Conservation (phyloP, 1,140 invertebrate genomes). For the Copidosoma floridanum region DNA sequence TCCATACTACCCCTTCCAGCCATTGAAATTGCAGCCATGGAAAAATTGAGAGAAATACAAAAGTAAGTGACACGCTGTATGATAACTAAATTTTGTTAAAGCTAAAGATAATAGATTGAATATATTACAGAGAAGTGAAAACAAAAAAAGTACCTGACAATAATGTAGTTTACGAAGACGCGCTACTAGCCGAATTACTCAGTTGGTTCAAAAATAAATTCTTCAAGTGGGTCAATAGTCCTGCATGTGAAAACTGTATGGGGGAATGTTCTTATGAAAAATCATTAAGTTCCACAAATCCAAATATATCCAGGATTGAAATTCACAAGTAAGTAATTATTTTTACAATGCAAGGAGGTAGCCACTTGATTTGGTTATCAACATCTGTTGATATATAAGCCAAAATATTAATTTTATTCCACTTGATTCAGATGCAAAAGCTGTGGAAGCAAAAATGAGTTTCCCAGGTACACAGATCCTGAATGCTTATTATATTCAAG, state of each 20-base stretch:
- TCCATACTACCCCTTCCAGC: constrained; percentile 62
- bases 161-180: constrained; percentile 59
- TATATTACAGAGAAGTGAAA: constrained; percentile 35
- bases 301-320: constrained; percentile 52
- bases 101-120: not conserved
- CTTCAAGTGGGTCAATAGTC: constrained; percentile 86
- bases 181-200: constrained; percentile 76
- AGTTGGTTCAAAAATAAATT: constrained; percentile 91
- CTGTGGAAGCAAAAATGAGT: constrained; percentile 60
- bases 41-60: constrained; percentile 64
- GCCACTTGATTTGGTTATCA: too few relatives aligned
- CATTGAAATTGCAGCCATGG: constrained; percentile 62
- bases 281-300: constrained; percentile 38
- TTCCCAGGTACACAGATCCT: constrained; percentile 72
- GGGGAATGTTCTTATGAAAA: constrained; percentile 51
- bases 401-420: not conserved
- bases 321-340: constrained; percentile 46
- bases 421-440: constrained; percentile 56
- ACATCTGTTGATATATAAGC: too few relatives aligned
- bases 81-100: not conserved
- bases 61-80: too few relatives aligned
- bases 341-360: not conserved
- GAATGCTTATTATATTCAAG: constrained; percentile 77
- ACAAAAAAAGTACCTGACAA: constrained; percentile 21
- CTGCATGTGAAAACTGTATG: constrained; percentile 70